Base-by-base conservation (phyloP, 1,140 invertebrate genomes). In the Megathymus violae region DNA sequence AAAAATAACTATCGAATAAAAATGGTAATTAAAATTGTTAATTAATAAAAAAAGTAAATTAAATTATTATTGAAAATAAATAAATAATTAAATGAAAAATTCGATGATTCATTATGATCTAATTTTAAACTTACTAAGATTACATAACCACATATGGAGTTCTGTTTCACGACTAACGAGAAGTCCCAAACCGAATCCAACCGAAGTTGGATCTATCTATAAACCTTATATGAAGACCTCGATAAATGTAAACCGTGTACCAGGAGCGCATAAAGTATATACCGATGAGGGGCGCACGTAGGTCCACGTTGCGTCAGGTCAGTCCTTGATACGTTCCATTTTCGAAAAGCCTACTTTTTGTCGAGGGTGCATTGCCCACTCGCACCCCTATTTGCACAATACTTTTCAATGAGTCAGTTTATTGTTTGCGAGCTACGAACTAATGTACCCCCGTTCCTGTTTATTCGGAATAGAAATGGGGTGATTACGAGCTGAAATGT, bases 401-500 rank as follows among this genome's bases (percentile, higher is more conserved):
- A 85, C 80, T 85, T 80, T 83, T 77, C 80, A 86, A 86, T 82
- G 79, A 74, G 75, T 73, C n/a, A n/a, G 44, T 62, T 58, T 34
- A 64, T 62, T 60, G 54, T 43, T 50, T 59, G 43, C 59, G 52
- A 60, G 40, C 51, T 46, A n/a, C 52, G 22, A 41, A 56, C 52
- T 56, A 56, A 56, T 56, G 52, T 56, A 43, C n/a, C n/a, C 62
- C 50, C 63, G 50, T 64, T 62, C 61, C 68, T 74, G 68, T 77
- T 74, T 74, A 72, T 78, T 71, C 64, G 52, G 11, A 64, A 71
- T 74, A 67, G 75, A 69, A 69, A 74, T 70, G 65, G 77, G 74
- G 67, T 76, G 71, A 74, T 73, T 69, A 71, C 48, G 13, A n/a
- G 36, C 36, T 43, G 52, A 31, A 56, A 56, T 44, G 52, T 56